Evolutionary conservation across 2,113 vertebrate genomes (phyloP), one percentile per base, ranked within the genome.

Genomic region (Irena cyanogastra): DNA sequence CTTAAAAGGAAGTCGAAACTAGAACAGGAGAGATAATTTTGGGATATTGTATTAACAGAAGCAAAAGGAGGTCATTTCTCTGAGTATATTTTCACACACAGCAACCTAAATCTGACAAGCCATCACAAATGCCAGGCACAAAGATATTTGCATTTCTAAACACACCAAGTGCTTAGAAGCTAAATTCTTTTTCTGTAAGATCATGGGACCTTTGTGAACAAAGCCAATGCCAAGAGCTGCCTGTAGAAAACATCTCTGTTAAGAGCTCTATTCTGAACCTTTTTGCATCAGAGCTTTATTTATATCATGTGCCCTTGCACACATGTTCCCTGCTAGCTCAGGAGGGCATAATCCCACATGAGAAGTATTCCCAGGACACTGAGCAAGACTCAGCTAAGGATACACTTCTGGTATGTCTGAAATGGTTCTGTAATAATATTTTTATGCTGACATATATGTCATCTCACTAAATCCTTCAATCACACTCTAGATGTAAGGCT

Each of bases 101-200:
- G 79, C 82, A 92, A 86, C 76, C 68, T 66, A 68, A 90, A 96
- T 79, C 74, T 94, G 90, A 93, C 93, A 92, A 91, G 39, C 79
- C 71, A 88, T 92, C 83, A 89, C 56, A 93, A 88, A 90, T 74
- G 33, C 83, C 66, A 75, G 79, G 75, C 77, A 91, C 69, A 91
- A 82, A 91, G 82, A 50, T 82, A 89, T 93, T 91, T 94, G 84
- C 90, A 80, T 95, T 96, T 95, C 93, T 93, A 81, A 94, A 83
- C 63, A 80, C 41, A 56, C 13, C 69, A 90, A 78, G 31, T 78
- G 20, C 75, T 60, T 93, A 90, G 88, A 70, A 95, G 59, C 27
- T 60, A 68, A 81, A 87, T 87, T 93, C 31, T 75, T 93, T 86
- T 79, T 91, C 69, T 78, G 28, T 56, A 81, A 71, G 60, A 93